Evolutionary conservation across 2,113 vertebrate species (phyloP), one percentile per base, ranked within the genome.

Genomic region (Burhinus oedicnemus): DNA sequence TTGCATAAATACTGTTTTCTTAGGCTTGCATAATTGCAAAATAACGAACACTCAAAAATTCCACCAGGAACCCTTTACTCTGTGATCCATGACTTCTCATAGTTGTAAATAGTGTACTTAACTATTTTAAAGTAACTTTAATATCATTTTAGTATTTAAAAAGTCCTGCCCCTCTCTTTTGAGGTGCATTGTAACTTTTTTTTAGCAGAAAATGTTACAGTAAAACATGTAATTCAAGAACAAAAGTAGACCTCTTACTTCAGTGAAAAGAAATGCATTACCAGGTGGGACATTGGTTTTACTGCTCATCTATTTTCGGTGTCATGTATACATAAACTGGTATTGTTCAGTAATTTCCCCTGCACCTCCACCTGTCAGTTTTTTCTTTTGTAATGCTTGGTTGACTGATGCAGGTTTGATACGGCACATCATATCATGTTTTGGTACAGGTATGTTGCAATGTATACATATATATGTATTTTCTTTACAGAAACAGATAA

Each of bases 181-280:
- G 85, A 83, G 90, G 87, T 42, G 36, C 13, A 11, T 64, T 58
- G 7, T 62, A 71, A 60, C 16, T 30, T 40, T 57, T 57, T 87
- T 64, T 20, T 32, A 69, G 27, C 20, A 77, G 55, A 75, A 91
- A 78, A 70, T 45, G 12, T 76, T 68, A 11, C 5, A 83, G n/a
- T 74, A 83, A 89, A 85, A 52, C 21, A 27, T 30, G 8, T 82
- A 64, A 86, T 54, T 95, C 36, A 71, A 61, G 36, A 81, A 34
- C 32, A 86, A 58, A 74, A 93, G 78, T 80, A 95, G 42, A 32
- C 69, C 40, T 29, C 62, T 83, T 96, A 52, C 54, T 93, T 62
- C 32, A 74, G 11, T 81, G 34, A 86, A 95, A 92, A 95, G 90
- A 97, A 97, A 97, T 97, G 95, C 95, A 97, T 96, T 97, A 96